phyloP scores from a whole-genome alignment of 2,888 invertebrate genomes.

The Apodemia zela region DNA sequence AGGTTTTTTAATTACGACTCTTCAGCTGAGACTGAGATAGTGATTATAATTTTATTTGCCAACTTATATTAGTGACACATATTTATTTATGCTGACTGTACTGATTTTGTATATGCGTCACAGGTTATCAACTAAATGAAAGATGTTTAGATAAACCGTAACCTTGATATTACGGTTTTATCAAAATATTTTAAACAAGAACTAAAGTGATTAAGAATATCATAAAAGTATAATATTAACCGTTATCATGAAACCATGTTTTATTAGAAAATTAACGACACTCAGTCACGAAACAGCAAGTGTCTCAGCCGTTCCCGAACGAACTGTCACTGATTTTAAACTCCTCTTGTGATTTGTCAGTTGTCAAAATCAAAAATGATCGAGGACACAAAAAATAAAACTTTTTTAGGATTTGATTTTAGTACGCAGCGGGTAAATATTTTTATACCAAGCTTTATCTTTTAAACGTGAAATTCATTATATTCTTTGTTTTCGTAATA shows the following conservation, averaged over 20 bases:
- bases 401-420: constrained; percentile 91
- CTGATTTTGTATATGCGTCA: background rate
- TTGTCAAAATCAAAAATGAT: constrained; percentile 44
- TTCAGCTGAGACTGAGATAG: no score
- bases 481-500: background rate
- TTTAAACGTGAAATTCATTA: background rate
- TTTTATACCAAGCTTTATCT: constrained; percentile 19
- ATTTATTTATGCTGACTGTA: background rate
- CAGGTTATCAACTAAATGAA: constrained; percentile 14
- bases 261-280: background rate
- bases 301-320: constrained; percentile 4
- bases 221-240: constrained; percentile 13
- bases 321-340: constrained; percentile 6
- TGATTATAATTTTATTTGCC: no score
- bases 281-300: constrained; percentile 2
- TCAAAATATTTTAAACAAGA: constrained; percentile 13
- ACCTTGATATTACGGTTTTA: constrained; percentile 15
- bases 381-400: constrained; percentile 62
- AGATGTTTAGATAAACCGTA: constrained; percentile 10
- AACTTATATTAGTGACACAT: no score
- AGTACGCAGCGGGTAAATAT: constrained; percentile 91
- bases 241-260: constrained; percentile 6
- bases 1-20: no score
- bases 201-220: constrained; percentile 13
- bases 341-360: background rate